Percentiles rank a stretch among this genome's conserved stretches.
Evolutionary conservation across 2,888 invertebrate genomes (phyloP).

Genomic region (Plagodis pulveraria): DNA sequence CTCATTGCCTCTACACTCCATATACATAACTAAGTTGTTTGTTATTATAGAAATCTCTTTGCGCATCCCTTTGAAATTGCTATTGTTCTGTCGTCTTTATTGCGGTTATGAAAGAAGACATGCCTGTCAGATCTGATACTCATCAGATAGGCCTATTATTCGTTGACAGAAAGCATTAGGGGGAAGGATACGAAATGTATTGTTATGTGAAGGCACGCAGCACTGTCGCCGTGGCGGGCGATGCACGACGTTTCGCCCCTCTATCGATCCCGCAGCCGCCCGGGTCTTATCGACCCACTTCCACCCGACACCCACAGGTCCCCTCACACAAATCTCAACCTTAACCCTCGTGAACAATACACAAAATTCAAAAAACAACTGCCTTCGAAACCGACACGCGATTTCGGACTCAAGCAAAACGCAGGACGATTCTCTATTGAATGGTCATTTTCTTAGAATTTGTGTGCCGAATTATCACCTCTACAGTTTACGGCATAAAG

Average conservation of each 20-base stretch:
- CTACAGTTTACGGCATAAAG: constrained; percentile 65
- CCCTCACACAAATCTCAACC: constrained; percentile 65
- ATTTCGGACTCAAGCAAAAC: constrained; percentile 71
- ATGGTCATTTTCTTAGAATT: constrained; percentile 49
- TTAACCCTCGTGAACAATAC: constrained; percentile 55
- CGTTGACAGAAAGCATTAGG: constrained; percentile 46
- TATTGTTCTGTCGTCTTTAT: constrained; percentile 10
- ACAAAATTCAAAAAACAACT: constrained; percentile 47
- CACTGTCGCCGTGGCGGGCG: constrained; percentile 45
- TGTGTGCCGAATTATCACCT: constrained; percentile 72
- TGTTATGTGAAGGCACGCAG: constrained; percentile 61
- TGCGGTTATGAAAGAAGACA: constrained; percentile 16
- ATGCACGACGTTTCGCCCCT: constrained; percentile 49
- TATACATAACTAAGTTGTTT: background rate
- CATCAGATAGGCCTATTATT: constrained; percentile 39
- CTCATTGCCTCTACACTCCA: too few species aligned
- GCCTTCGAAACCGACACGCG: constrained; percentile 50
- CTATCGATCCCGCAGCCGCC: constrained; percentile 74
- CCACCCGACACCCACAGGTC: constrained; percentile 57
- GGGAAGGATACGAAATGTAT: constrained; percentile 50
- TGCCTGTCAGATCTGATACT: constrained; percentile 29
- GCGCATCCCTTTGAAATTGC: background rate
- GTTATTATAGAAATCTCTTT: background rate
- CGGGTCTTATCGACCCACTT: constrained; percentile 74
- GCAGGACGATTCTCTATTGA: constrained; percentile 66